Evolutionary conservation across 2,797 vertebrate genomes (phyloP).

Genomic region (Tadarida brasiliensis): DNA sequence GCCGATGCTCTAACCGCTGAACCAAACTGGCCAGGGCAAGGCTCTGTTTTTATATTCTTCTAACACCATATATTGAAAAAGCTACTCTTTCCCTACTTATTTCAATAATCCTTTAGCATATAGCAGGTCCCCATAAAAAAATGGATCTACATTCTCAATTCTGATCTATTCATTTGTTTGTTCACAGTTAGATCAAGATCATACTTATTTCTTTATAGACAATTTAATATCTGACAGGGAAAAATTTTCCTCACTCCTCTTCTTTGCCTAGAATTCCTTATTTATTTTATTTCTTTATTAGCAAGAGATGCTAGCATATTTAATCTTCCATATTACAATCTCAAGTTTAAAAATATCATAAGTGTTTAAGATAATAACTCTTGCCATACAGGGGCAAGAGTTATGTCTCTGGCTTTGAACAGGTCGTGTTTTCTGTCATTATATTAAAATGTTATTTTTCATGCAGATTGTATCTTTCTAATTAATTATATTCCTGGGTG

Average conservation of each 20-base stretch:
- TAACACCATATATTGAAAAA: constrained; percentile 50
- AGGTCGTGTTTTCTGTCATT: neutral
- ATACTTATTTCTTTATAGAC: neutral
- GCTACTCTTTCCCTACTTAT: neutral
- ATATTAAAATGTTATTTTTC: neutral
- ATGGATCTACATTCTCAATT: neutral
- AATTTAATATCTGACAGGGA: neutral
- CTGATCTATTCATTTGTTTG: neutral
- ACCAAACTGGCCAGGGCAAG: too few species aligned
- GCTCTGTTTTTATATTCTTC: constrained; percentile 41
- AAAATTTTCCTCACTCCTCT: neutral
- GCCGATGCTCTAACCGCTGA: too few species aligned
- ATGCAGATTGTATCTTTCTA: constrained; percentile 1
- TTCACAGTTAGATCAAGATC: neutral
- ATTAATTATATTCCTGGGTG: neutral
- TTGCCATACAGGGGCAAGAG: neutral
- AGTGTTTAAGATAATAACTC: constrained; percentile 8
- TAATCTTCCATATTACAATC: neutral
- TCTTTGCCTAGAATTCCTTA: neutral
- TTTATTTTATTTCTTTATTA: neutral
- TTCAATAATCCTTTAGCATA: constrained; percentile 47
- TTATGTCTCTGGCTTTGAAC: neutral
- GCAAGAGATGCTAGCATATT: neutral
- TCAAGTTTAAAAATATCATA: neutral
- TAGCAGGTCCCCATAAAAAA: neutral